Percentiles rank a stretch among this genome's conserved stretches.
Conservation (phyloP, 2,888 invertebrate genomes). For the Tetanocera ferruginea region DNA sequence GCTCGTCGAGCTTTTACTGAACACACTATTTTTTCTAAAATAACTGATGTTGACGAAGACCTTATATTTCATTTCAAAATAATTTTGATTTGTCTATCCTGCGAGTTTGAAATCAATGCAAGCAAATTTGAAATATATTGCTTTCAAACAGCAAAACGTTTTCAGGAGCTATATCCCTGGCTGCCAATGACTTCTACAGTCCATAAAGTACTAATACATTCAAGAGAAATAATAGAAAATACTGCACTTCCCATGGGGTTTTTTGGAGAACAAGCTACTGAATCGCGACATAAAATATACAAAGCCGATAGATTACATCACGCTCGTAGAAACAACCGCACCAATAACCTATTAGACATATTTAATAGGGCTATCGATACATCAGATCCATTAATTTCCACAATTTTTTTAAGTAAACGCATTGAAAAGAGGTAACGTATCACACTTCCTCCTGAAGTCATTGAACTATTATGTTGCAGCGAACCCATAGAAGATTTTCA, state of each 20-base stretch:
- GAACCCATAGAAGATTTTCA: too few species aligned
- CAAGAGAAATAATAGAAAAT: too few species aligned
- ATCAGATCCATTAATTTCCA: background rate
- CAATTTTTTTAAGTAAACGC: constrained; percentile 3
- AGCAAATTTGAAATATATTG: constrained; percentile 9
- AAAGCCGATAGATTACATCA: too few species aligned
- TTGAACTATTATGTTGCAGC: too few species aligned
- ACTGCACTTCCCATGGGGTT: too few species aligned
- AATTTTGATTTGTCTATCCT: constrained; percentile 6
- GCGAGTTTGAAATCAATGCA: background rate
- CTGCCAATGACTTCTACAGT: too few species aligned
- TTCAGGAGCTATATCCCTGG: too few species aligned
- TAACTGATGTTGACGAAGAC: constrained; percentile 23
- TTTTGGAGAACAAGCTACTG: too few species aligned
- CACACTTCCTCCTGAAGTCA: constrained; percentile 22
- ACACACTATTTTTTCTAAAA: constrained; percentile 24
- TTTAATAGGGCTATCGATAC: background rate
- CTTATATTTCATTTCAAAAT: constrained; percentile 11
- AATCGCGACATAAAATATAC: too few species aligned
- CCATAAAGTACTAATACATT: too few species aligned
- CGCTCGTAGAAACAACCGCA: too few species aligned
- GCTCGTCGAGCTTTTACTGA: constrained; percentile 29
- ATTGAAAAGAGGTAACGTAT: background rate
- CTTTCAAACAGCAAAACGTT: constrained; percentile 5
- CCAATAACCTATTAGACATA: too few species aligned